A percentile compares a stretch with the other conserved stretches of the same genome.
These are phyloP conservation scores for Troilus luridus DNA, from an alignment of 2,888 invertebrate genomes.

Conservation along the genomic window DNA sequence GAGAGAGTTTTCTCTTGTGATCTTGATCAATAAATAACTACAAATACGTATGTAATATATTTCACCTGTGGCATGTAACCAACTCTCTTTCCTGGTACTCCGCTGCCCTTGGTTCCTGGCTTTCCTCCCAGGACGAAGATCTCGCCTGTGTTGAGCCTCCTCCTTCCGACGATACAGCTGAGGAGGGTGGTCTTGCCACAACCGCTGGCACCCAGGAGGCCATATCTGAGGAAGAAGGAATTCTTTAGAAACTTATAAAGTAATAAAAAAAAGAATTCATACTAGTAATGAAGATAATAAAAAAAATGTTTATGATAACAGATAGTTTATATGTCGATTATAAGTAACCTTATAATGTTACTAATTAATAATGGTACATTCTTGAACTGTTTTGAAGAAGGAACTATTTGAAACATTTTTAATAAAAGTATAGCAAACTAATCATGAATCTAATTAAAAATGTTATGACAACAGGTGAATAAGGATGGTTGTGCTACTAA, in stretches of 20 bases:
- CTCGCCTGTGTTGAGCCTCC: slow-evolving; percentile 88
- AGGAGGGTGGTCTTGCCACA: slow-evolving; percentile 97
- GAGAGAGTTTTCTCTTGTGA: no score
- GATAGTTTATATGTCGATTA: no score
- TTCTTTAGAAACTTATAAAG: slow-evolving; percentile 46
- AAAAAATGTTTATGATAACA: background rate
- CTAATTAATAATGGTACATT: no score
- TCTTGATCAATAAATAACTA: no score
- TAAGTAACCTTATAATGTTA: no score
- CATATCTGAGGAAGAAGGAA: slow-evolving; percentile 79
- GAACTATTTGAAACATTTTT: no score
- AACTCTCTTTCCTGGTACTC: slow-evolving; percentile 93
- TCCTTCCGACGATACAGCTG: slow-evolving; percentile 91
- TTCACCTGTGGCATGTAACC: slow-evolving; percentile 89
- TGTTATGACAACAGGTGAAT: no score
- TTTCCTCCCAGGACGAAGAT: slow-evolving; percentile 91
- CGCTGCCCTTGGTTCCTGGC: slow-evolving; percentile 89
- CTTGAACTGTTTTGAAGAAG: no score
- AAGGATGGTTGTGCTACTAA: no score
- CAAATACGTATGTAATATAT: background rate
- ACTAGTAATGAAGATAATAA: background rate
- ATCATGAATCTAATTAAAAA: no score
- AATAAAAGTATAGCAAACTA: no score
- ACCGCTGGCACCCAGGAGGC: slow-evolving; percentile 93
- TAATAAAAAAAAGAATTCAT: background rate